Base-by-base conservation (phyloP, 2,888 invertebrate species). In the Orchestes rusci region DNA sequence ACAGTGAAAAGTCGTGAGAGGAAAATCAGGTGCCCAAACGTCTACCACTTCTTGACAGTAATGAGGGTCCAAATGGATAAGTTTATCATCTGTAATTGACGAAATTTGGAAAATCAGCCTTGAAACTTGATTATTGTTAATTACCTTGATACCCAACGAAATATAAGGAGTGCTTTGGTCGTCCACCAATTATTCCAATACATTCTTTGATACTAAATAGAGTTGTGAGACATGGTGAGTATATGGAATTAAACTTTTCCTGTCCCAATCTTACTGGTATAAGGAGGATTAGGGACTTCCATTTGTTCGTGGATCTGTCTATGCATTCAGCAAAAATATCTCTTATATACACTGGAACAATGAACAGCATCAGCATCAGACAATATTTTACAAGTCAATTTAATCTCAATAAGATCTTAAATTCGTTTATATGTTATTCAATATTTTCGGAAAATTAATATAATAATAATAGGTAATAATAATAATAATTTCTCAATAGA, bases 61-160 rank as follows among this genome's bases (percentile, higher is more conserved):
- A 69, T 95, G 95, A 13, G 95, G 95, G 70, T 95, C 95, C 56
- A 95, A 71, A 63, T 92, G 89, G 58, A 95, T 90, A 46, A 94
- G 70, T 68, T 87, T 85, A 63, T 93, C 89, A 65, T 90, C 92
- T 78, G 61, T n/a, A 64, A 64, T 23, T 10, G 10, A 5, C 10
- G 7, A 23, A 10, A 23, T 23, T 23, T 10, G 23, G 23, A 23
- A 7, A 23, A 23, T 23, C 5, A 10, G 23, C 10, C 5, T 23
- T 23, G 23, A 23, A 7, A 23, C 10, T 5, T 23, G 10, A 23
- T 5, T 5, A 23, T 10, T 10, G 23, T 23, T 23, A 7, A 23
- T 39, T 56, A 77, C 78, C 79, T 75, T 93, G 93, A 66, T 84
- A 92, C 35, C 94, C 95, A 51, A 94, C 79, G 71, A 95, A 93